Base-by-base conservation (phyloP, 1,140 invertebrate genomes). In the Nasonia giraulti region DNA sequence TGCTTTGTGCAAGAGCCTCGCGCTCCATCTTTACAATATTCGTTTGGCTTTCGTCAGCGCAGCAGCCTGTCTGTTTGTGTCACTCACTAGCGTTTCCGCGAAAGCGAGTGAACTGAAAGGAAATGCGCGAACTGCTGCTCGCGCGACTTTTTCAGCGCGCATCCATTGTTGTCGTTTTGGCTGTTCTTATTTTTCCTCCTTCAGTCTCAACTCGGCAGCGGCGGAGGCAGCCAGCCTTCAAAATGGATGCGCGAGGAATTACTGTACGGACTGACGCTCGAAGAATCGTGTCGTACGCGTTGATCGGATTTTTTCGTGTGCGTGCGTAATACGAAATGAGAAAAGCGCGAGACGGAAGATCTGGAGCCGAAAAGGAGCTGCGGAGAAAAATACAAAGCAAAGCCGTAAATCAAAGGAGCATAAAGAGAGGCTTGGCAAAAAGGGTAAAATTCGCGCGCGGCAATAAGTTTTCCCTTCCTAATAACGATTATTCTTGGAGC, bases 401-500 rank as follows among this genome's bases (percentile, higher is more conserved):
- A 27, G 68, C 5, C n/a, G 69, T 73, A 68, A 73, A 73, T 78
- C 82, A 73, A 84, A 84, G 37, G 33, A 78, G 77, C 27, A 78
- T 69, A 83, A 78, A 40, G 31, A 74, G 69, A 75, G 10, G 68
- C 20, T 20, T 76, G 50, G 17, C 23, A 50, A 76, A 84, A 68
- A 27, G 68, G 62, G 73, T 69, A 76, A 85, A 85, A 82, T 85
- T 74, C 79, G 62, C 55, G 71, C 55, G 71, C 55, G 40, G 84
- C 79, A 73, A 85, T 85, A 85, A 85, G 79, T 85, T 85, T 85
- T 82, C 74, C 79, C 76, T 82, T 82, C 78, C 80, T 85, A 85
- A 85, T 85, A 82, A 85, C 55, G 84, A 85, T 85, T 85, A 71
- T 82, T 85, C 84, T 81, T 82, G 37, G 10, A n/a, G n/a, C 40